Evolutionary conservation across 1,140 invertebrate species (phyloP).

Genomic region (Nymphalis io): DNA sequence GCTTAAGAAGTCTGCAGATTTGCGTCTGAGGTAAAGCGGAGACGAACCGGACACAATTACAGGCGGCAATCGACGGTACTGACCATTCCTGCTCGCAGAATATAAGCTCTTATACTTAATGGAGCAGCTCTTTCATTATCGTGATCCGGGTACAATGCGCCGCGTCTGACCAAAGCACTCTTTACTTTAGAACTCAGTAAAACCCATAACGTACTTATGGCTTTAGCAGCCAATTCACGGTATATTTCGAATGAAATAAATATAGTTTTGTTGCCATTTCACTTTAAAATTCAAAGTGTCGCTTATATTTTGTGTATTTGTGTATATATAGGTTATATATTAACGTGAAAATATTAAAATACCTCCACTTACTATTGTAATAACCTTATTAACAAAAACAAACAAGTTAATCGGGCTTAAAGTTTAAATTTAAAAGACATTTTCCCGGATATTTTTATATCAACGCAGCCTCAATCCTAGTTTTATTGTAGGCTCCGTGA

Average conservation of each 20-base stretch:
- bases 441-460: constrained; percentile 10
- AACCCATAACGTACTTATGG: constrained; percentile 13
- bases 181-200: constrained; percentile 33
- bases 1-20: constrained; percentile 40
- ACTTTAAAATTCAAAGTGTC: neutral
- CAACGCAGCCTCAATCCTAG: constrained; percentile 43
- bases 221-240: constrained; percentile 1
- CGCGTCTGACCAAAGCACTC: constrained; percentile 17
- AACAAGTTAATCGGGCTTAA: too few relatives aligned
- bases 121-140: constrained; percentile 71
- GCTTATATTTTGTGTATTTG: neutral
- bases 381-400: too few relatives aligned
- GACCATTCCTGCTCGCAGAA: constrained; percentile 54
- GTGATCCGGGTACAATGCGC: constrained; percentile 55
- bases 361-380: too few relatives aligned
- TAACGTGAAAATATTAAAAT: too few relatives aligned
- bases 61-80: constrained; percentile 61
- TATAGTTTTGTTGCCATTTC: neutral
- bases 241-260: constrained; percentile 7
- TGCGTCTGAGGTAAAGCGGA: constrained; percentile 36
- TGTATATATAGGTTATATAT: too few relatives aligned
- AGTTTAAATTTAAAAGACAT: too few relatives aligned
- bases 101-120: constrained; percentile 69
- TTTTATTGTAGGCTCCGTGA: constrained; percentile 67
- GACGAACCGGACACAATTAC: constrained; percentile 72